Base-by-base conservation (phyloP, 2,113 vertebrate genomes). In the Isichthys henryi region DNA sequence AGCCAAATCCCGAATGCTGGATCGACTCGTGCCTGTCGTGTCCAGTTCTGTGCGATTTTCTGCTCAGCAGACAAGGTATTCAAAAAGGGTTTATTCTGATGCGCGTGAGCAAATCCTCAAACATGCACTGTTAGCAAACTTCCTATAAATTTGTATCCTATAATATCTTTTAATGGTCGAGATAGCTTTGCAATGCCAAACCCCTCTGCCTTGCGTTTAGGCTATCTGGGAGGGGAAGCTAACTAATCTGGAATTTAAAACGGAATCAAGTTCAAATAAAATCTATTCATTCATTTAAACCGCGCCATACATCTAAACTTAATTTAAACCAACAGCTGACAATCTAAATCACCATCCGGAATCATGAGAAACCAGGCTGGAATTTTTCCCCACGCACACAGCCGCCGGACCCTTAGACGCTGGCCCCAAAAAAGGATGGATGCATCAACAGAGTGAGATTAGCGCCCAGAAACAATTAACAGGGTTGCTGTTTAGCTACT, bases 261-360 rank as follows among this genome's bases (percentile, higher is more conserved):
- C 96, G 94, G 97, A 97, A 97, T 97, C 96, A 95, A 94, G 96
- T 96, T 98, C 97, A 97, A 97, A 95, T 98, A 96, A 97, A 97
- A 96, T 94, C 96, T 96, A 95, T 97, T 97, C 96, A 97, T 97
- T 96, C 97, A 95, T 93, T 92, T 96, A 97, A 97, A 96, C 93
- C 95, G 92, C 95, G 94, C 95, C 95, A 95, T 93, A 94, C 96
- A 96, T 97, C 97, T 95, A 97, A 96, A 97, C 97, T 95, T 96
- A 96, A 97, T 97, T 96, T 95, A 93, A 96, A 92, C 93, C 96
- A 96, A 96, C 95, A 96, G 96, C 95, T 97, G 96, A 92, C 94
- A 95, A 96, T 96, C 94, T 96, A 96, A 96, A 96, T 96, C 95
- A 94, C 91, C 97, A 90, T 93, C 95, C 93, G 94, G 93, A 84